Evolutionary conservation across 2,888 invertebrate species (phyloP).

Genomic region (Melanophora roralis): DNA sequence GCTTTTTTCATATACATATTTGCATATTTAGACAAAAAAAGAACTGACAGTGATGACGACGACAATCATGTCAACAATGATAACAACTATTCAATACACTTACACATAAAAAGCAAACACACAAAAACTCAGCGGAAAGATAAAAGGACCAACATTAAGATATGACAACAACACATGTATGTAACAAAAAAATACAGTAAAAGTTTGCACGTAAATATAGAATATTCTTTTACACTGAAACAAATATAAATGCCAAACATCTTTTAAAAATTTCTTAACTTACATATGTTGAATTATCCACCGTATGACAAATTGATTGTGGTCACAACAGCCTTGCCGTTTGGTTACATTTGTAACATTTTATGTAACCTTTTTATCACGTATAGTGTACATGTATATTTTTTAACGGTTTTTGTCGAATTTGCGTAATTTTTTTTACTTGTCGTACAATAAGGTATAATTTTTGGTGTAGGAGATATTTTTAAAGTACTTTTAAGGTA

Average conservation of each 20-base stretch:
- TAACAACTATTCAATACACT: constrained; percentile 46
- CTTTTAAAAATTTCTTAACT: too few relatives aligned
- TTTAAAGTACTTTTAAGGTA: too few relatives aligned
- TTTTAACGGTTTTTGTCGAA: too few relatives aligned
- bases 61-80: constrained; percentile 34
- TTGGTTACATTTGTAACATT: too few relatives aligned
- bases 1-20: constrained; percentile 53
- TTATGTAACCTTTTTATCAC: too few relatives aligned
- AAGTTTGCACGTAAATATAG: not conserved
- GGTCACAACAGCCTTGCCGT: too few relatives aligned
- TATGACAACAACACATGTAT: not conserved
- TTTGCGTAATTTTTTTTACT: too few relatives aligned
- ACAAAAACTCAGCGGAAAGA: not conserved
- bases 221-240: not conserved
- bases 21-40: constrained; percentile 50
- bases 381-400: too few relatives aligned
- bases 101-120: constrained; percentile 5
- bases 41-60: constrained; percentile 30
- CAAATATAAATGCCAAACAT: not conserved
- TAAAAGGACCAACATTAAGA: not conserved
- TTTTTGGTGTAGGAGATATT: too few relatives aligned
- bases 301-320: too few relatives aligned
- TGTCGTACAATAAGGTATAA: too few relatives aligned
- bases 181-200: constrained; percentile 12
- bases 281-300: too few relatives aligned